phyloP scores from a whole-genome alignment of 2,113 vertebrate species.

The Apteryx mantelli region DNA sequence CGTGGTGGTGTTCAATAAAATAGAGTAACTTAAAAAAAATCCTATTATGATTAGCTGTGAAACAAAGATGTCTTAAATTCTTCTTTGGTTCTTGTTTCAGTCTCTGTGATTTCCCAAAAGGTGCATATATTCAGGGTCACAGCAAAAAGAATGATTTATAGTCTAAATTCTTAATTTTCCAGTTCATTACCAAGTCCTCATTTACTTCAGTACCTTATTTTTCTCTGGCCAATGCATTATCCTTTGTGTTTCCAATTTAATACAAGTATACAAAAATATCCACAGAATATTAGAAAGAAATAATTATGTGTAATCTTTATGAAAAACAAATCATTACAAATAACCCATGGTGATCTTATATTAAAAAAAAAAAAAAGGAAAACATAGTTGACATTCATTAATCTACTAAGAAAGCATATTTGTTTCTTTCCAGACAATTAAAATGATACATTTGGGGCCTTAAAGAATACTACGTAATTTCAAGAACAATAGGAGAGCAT shows the following conservation, averaged over 20 bases:
- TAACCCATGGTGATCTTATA: neutral
- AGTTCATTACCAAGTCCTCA: slow-evolving; percentile 59
- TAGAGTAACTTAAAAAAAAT: neutral
- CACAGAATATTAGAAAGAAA: slow-evolving; percentile 45
- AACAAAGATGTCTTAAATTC: neutral
- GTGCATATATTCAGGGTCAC: neutral
- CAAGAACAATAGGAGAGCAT: neutral
- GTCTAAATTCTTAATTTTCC: slow-evolving; percentile 62
- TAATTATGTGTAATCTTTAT: slow-evolving; percentile 35
- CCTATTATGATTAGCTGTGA: neutral
- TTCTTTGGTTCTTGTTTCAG: neutral
- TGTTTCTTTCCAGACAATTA: neutral
- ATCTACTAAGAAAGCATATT: neutral
- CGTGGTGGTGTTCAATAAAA: neutral
- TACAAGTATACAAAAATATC: neutral
- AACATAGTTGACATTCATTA: neutral
- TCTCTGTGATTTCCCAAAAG: slow-evolving; percentile 16
- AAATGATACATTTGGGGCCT: neutral
- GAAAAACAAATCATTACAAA: slow-evolving; percentile 10
- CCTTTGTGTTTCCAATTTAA: slow-evolving; percentile 36
- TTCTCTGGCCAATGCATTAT: slow-evolving; percentile 47
- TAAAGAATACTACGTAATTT: neutral
- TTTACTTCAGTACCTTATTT: slow-evolving; percentile 56
- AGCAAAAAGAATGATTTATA: slow-evolving; percentile 57
- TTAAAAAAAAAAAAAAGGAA: neutral